Evolutionary conservation across 2,113 vertebrate species (phyloP), one percentile per base, ranked within the genome.

Genomic region (Chaetodon auriga): DNA sequence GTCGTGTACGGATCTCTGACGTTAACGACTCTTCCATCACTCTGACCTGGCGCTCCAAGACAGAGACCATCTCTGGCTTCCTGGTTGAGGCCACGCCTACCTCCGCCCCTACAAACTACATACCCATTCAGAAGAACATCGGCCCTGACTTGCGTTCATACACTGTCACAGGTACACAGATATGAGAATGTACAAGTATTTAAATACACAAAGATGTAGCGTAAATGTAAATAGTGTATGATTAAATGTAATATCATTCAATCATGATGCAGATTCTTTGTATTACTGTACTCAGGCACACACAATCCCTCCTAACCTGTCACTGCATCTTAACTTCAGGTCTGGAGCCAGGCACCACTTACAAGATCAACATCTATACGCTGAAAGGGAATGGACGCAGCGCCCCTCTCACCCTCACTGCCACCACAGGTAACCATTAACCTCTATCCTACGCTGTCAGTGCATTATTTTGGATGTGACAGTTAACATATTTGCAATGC

Each of bases 41-140:
- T 35, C 95, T 99, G 36, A 97, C 93, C 49, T 99, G 98, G 98
- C 96, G 97, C 78, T 96, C 97, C 58, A 99, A 99, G 95, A 96
- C 95, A 0, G 97, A 99, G 78, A 94, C 96, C 0, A 97, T 99
- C 90, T 97, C 97, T 0, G 97, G 98, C 75, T 99, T 99, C 96
- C 95, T 97, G 49, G 92, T 99, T 4, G 97, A 99, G 62, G 97
- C 95, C 3, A 55, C 96, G 0, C 94, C 95, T 74, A 93, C 80
- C 12, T 19, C 95, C 93, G 16, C 81, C 90, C 10, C 81, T 71
- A 74, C 91, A 0, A 93, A 95, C 82, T 96, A 96, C 86, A 87
- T 2, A 36, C 96, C 97, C 2, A 75, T 99, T 60, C 96, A 97
- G 75, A 96, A 92, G 80, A 97, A 90, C 48, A 96, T 98, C 45